A percentile compares a stretch with the other conserved stretches of the same genome.
Conservation (phyloP, 1,140 invertebrate genomes). For the Halictus rubicundus region DNA sequence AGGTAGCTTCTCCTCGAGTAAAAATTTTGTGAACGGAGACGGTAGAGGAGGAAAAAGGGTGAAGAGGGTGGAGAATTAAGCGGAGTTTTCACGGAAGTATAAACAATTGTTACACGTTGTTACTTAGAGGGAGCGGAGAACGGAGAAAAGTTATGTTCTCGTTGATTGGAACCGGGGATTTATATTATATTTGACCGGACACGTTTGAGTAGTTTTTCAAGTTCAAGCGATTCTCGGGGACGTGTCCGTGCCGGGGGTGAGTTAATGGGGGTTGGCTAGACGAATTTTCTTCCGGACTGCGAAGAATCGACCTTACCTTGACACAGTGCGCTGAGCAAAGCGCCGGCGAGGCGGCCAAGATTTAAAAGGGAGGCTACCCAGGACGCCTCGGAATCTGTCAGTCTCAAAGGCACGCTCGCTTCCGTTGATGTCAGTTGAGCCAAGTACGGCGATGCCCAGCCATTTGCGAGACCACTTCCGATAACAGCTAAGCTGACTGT, state of each 20-base stretch:
- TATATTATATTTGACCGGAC: neutral
- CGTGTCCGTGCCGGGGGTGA: neutral
- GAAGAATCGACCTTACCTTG: conserved; percentile 70
- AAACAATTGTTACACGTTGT: too few relatives aligned
- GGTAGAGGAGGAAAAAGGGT: too few relatives aligned
- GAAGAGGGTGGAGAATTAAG: too few relatives aligned
- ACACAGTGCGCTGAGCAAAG: conserved; percentile 67
- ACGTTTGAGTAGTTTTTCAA: neutral
- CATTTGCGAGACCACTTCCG: conserved; percentile 72
- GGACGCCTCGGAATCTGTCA: conserved; percentile 72
- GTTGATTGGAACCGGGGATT: neutral
- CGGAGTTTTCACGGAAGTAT: too few relatives aligned
- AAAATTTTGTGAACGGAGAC: too few relatives aligned
- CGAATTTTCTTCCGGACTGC: conserved; percentile 31
- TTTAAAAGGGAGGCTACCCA: conserved; percentile 77
- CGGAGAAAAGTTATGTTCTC: neutral
- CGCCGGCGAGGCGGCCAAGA: conserved; percentile 74
- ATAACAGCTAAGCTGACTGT: conserved; percentile 73
- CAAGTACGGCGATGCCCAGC: conserved; percentile 78
- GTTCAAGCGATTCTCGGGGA: neutral
- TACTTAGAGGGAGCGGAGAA: too few relatives aligned
- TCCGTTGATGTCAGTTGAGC: conserved; percentile 72
- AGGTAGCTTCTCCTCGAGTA: too few relatives aligned
- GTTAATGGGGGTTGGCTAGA: conserved; percentile 3
- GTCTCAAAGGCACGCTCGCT: conserved; percentile 56